Percentiles rank a stretch among this genome's conserved stretches.
Evolutionary conservation across 2,888 invertebrate species (phyloP).

Genomic region (Polydrusus pterygomalis): DNA sequence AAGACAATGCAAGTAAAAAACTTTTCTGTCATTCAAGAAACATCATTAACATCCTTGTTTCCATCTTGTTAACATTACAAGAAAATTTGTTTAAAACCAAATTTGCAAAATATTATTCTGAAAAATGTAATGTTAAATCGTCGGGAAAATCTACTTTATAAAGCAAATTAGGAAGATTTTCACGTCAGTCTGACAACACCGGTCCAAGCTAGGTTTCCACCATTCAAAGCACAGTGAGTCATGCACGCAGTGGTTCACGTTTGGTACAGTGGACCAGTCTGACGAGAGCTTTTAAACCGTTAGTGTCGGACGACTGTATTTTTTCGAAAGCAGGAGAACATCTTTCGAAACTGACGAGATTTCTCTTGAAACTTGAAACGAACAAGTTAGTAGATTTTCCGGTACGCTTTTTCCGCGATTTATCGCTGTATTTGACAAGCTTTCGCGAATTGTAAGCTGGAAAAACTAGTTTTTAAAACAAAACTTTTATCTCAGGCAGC

Average conservation of each 20-base stretch:
- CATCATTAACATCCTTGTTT: too few relatives aligned
- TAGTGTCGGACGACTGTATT: not conserved
- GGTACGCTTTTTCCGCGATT: not conserved
- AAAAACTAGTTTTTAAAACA: constrained; percentile 12
- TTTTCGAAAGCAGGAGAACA: constrained; percentile 14
- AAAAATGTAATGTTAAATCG: too few relatives aligned
- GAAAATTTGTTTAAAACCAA: too few relatives aligned
- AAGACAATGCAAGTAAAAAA: too few relatives aligned
- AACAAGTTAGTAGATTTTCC: not conserved
- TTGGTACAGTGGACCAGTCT: constrained; percentile 45
- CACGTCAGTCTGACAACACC: constrained; percentile 21
- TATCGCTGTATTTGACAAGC: not conserved
- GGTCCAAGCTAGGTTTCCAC: constrained; percentile 29
- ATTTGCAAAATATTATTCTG: too few relatives aligned
- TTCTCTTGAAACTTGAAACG: not conserved
- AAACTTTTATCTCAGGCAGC: not conserved
- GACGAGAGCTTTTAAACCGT: constrained; percentile 7
- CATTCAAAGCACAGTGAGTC: constrained; percentile 44
- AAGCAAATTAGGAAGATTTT: not conserved
- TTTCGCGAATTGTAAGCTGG: not conserved
- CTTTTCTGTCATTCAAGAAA: too few relatives aligned
- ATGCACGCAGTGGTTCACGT: constrained; percentile 35
- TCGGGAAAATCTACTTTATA: too few relatives aligned
- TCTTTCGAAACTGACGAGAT: constrained; percentile 5
- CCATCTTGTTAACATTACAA: too few relatives aligned